Conservation (phyloP, 2,888 invertebrate genomes). For the Metallyticus violacea region DNA sequence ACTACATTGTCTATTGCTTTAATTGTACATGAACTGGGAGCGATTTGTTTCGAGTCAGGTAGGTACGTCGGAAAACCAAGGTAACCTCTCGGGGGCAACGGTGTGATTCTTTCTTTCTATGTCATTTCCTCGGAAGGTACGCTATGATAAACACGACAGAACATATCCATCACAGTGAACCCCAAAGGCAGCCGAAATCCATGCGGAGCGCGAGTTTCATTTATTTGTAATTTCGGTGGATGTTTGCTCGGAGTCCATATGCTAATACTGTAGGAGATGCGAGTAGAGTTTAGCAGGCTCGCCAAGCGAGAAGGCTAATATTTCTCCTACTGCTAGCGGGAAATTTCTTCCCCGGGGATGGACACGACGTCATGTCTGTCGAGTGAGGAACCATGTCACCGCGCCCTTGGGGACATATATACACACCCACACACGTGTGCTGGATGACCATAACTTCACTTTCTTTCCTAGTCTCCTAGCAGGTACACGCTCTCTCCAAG, state of each 20-base stretch:
- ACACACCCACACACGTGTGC: not conserved
- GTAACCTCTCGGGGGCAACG: not conserved
- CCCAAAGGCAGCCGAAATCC: not conserved
- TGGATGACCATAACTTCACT: not conserved
- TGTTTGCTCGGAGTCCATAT: not conserved
- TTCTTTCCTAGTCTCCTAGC: not conserved
- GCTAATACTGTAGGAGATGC: not conserved
- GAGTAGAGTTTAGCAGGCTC: no score
- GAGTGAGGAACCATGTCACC: constrained; percentile 19
- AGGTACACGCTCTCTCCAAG: not conserved
- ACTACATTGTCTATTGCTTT: no score
- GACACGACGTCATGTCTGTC: not conserved
- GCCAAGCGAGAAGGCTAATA: not conserved
- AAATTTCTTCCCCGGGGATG: not conserved
- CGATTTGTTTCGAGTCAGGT: no score
- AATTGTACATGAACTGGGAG: no score
- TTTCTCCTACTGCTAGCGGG: not conserved
- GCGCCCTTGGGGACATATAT: not conserved
- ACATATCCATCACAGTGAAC: not conserved
- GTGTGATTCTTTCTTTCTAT: not conserved
- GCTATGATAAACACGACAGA: not conserved
- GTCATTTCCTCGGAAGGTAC: no score
- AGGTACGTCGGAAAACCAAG: not conserved
- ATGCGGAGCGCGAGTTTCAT: not conserved
- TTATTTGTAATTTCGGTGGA: not conserved